Conservation (phyloP, 2,113 vertebrate genomes). For the Upupa epops region DNA sequence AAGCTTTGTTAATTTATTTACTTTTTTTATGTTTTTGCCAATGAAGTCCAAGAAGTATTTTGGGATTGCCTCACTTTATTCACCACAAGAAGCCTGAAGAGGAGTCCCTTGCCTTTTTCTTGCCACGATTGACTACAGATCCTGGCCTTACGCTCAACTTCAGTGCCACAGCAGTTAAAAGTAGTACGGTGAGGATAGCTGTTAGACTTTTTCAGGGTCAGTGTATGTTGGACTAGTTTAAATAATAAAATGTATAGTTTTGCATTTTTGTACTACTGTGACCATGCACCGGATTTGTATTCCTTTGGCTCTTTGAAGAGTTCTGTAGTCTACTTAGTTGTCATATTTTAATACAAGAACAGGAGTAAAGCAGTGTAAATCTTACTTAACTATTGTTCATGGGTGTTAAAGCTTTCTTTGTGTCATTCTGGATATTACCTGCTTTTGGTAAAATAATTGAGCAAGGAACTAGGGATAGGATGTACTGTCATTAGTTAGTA, state of each 20-base stretch:
- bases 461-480: background rate
- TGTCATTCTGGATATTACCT: background rate
- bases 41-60: constrained; percentile 64
- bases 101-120: constrained; percentile 64
- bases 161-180: constrained; percentile 88
- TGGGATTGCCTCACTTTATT: constrained; percentile 53
- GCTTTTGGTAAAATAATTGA: background rate
- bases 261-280: background rate
- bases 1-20: too few relatives aligned
- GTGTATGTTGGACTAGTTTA: background rate
- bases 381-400: background rate
- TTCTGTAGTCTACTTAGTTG: background rate
- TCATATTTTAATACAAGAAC: background rate
- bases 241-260: background rate
- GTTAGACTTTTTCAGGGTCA: background rate
- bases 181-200: constrained; percentile 80
- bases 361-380: background rate
- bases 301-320: background rate
- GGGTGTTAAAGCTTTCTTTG: background rate
- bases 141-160: constrained; percentile 82
- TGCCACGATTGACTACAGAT: constrained; percentile 84
- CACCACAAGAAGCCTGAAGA: constrained; percentile 64
- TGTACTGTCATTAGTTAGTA: background rate
- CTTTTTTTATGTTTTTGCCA: constrained; percentile 46
- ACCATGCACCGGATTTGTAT: background rate